phyloP scores from a whole-genome alignment of 2,888 invertebrate species.

The Caenorhabditis sp. region DNA sequence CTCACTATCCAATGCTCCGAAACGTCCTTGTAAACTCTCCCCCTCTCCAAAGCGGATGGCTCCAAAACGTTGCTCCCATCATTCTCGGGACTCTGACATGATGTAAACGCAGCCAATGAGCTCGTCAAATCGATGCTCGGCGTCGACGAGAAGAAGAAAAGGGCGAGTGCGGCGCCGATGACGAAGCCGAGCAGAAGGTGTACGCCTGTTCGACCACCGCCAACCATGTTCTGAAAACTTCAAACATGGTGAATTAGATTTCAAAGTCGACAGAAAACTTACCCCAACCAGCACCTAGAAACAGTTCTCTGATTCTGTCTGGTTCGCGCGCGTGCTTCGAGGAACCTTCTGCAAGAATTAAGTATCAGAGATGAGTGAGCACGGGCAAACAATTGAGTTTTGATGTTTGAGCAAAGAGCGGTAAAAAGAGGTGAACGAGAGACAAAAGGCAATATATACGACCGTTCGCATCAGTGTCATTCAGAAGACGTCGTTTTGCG shows the following conservation, averaged over 20 bases:
- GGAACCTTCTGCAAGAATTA: constrained; percentile 28
- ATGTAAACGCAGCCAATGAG: constrained; percentile 63
- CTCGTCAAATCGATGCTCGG: constrained; percentile 49
- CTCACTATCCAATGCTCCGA: constrained; percentile 66
- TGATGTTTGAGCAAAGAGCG: constrained; percentile 48
- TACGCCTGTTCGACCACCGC: constrained; percentile 75
- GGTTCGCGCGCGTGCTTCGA: not conserved
- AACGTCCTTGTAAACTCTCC: constrained; percentile 59
- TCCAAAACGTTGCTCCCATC: constrained; percentile 31
- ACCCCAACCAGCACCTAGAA: constrained; percentile 24
- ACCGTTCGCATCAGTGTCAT: not conserved
- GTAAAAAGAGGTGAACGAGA: constrained; percentile 3
- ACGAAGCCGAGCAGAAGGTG: constrained; percentile 74
- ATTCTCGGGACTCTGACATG: constrained; percentile 36
- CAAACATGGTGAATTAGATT: not conserved
- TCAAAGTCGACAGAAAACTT: constrained; percentile 2
- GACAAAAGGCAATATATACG: constrained; percentile 12
- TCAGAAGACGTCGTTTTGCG: constrained; percentile 49
- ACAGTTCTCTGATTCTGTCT: constrained; percentile 33
- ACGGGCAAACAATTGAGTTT: constrained; percentile 38
- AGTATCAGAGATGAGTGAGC: constrained; percentile 41
- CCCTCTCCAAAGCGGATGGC: constrained; percentile 40
- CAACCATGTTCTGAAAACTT: constrained; percentile 64
- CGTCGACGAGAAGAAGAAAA: constrained; percentile 59
- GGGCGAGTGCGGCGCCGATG: constrained; percentile 65